phyloP scores from a whole-genome alignment of 2,888 invertebrate species.

The Serripes groenlandicus region DNA sequence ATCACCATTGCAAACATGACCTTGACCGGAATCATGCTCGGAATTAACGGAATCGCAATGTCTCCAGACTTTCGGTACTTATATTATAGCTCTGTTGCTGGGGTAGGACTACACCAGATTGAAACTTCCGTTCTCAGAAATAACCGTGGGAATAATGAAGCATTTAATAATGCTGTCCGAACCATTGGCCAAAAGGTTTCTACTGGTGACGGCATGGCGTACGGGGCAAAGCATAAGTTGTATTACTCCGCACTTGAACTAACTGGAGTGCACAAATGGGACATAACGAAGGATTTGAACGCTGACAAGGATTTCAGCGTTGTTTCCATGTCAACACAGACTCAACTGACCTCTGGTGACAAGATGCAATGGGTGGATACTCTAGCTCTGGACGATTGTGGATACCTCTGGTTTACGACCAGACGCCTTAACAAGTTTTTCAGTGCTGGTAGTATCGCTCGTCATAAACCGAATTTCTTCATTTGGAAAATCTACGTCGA shows the following conservation, averaged over 20 bases:
- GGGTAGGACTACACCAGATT: constrained; percentile 66
- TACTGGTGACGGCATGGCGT: constrained; percentile 69
- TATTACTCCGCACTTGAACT: constrained; percentile 66
- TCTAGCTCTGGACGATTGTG: constrained; percentile 63
- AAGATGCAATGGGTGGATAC: constrained; percentile 72
- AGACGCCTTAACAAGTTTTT: constrained; percentile 70
- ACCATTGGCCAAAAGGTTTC: constrained; percentile 62
- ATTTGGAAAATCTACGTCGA: constrained; percentile 67
- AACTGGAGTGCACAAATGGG: constrained; percentile 67
- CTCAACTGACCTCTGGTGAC: constrained; percentile 57
- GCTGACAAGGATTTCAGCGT: constrained; percentile 32
- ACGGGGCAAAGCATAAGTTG: constrained; percentile 58
- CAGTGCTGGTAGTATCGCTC: constrained; percentile 51
- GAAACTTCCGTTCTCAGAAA: constrained; percentile 63
- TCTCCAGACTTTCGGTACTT: constrained; percentile 70
- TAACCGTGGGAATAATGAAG: constrained; percentile 21
- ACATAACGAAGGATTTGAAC: constrained; percentile 33
- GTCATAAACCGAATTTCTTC: constrained; percentile 65
- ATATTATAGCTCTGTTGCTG: constrained; percentile 72
- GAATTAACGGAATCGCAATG: constrained; percentile 74
- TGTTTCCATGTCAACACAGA: constrained; percentile 37
- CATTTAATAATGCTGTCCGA: constrained; percentile 56
- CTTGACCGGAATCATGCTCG: constrained; percentile 40
- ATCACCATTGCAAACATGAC: constrained; percentile 63
- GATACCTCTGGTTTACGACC: constrained; percentile 72